phyloP scores from a whole-genome alignment of 2,797 vertebrate species.

The Buceros bicornis region DNA sequence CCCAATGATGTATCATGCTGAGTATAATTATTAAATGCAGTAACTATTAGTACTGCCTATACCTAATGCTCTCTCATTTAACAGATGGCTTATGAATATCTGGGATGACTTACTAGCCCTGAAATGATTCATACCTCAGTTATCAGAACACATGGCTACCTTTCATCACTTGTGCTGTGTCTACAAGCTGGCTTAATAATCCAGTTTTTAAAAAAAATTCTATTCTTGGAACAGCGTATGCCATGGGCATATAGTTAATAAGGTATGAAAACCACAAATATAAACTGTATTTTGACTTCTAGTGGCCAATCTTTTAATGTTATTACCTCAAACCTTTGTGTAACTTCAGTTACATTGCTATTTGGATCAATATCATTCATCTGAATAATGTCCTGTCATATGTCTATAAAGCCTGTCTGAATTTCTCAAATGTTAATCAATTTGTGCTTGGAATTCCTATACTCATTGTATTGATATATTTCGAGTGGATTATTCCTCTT shows the following conservation, averaged over 20 bases:
- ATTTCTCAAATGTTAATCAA: not conserved
- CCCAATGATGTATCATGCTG: not conserved
- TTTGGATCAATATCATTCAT: not conserved
- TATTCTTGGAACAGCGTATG: conserved; percentile 5
- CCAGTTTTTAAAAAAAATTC: conserved; percentile 12
- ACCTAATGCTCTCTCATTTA: conserved; percentile 33
- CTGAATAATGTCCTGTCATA: not conserved
- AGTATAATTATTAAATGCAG: not conserved
- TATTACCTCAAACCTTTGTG: not conserved
- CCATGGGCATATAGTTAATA: not conserved
- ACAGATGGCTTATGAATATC: conserved; percentile 68
- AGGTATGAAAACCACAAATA: not conserved
- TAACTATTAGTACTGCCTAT: conserved; percentile 10
- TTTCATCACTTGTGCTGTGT: conserved; percentile 38
- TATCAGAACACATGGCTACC: conserved; percentile 60
- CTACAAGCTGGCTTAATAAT: conserved; percentile 34
- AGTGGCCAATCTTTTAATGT: not conserved
- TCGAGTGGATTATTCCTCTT: not conserved
- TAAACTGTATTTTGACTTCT: not conserved
- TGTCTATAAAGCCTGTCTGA: not conserved
- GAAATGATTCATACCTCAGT: conserved; percentile 51
- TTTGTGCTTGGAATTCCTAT: not conserved
- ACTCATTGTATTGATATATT: not conserved
- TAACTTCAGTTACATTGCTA: not conserved
- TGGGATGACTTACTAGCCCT: conserved; percentile 22